These are phyloP conservation scores for Scaptomyza polygonia DNA, from an alignment of 2,888 invertebrate species.

Conservation along the genomic window DNA sequence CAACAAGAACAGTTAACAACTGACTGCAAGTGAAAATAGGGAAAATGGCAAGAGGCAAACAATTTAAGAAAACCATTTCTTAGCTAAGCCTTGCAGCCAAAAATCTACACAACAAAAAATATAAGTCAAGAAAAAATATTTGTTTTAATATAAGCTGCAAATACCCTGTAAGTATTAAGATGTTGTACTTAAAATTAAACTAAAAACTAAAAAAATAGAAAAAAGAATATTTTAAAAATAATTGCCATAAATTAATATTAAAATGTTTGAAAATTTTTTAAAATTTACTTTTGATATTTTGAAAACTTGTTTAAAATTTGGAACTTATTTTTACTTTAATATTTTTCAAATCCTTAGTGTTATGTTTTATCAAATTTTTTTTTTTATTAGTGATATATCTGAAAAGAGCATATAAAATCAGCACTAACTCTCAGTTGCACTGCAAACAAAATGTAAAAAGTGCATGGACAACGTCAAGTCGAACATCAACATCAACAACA, in stretches of 20 bases:
- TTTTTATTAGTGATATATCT: too few relatives aligned
- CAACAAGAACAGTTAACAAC: slow-evolving; percentile 24
- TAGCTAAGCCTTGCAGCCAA: slow-evolving; percentile 55
- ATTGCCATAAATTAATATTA: too few relatives aligned
- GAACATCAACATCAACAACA: background rate
- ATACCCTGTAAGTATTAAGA: background rate
- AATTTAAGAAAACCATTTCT: slow-evolving; percentile 77
- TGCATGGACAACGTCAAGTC: slow-evolving; percentile 15
- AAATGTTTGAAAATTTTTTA: too few relatives aligned
- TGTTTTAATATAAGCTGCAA: background rate
- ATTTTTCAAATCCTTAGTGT: too few relatives aligned
- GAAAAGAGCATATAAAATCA: slow-evolving; percentile 15
- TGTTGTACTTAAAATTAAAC: too few relatives aligned
- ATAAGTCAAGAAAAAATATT: background rate
- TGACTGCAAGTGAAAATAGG: slow-evolving; percentile 50
- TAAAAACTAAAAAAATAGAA: too few relatives aligned
- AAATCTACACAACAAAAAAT: slow-evolving; percentile 13
- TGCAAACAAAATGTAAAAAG: slow-evolving; percentile 25
- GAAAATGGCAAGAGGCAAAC: slow-evolving; percentile 67
- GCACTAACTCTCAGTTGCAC: slow-evolving; percentile 13
- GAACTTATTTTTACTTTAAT: too few relatives aligned
- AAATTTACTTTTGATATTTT: too few relatives aligned
- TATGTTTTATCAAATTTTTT: too few relatives aligned
- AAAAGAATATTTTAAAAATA: too few relatives aligned
- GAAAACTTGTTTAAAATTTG: too few relatives aligned